Evolutionary conservation across 2,888 invertebrate species (phyloP), one percentile per base, ranked within the genome.

Genomic region (Chaetogeoica ovagalla): DNA sequence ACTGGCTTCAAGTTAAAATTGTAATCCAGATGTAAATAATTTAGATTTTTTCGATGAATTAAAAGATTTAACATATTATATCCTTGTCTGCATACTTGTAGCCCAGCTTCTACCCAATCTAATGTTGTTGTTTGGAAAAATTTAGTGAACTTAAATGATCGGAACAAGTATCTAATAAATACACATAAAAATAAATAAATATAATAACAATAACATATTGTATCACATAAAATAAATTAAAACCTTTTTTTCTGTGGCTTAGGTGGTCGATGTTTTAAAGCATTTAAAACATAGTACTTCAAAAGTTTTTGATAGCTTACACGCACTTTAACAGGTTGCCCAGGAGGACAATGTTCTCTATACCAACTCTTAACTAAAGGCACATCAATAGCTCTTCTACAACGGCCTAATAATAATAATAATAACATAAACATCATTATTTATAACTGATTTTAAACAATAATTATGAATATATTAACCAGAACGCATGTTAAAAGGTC

Each of bases 1-100:
- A 99, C 99, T 0, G 99, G 99, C 86, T 99, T 99, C 87, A 99
- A 90, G 87, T 99, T 99, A 87, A 99, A 99, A 87, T 99, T 99
- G 87, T 99, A 99, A 88, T 99, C 99, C 87, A 99, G 90, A 90
- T 99, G 99, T 52, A 99, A 90, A 86, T 99, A 99, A 87, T 99
- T 99, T 82, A 99, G 90, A 87, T 99, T 99, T 88, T 99, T 99
- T 82, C 99, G 93, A 87, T 99, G 99, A 85, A 99, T 99, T 83
- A 99, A 89, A 82, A 99, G 89, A 87, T 99, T 99, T 83, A 99
- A 88, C 99, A 99, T 99, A 87, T 99, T 99, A 88, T 99, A 99
- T 5, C 99, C 99, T 87, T 99, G 99, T 0, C 98, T 90, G 86
- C 99, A 98, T 1, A 98, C 95, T 88, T 99, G 99, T 66, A 99